phyloP scores from a whole-genome alignment of 2,113 vertebrate species.

The Hoplias malabaricus region DNA sequence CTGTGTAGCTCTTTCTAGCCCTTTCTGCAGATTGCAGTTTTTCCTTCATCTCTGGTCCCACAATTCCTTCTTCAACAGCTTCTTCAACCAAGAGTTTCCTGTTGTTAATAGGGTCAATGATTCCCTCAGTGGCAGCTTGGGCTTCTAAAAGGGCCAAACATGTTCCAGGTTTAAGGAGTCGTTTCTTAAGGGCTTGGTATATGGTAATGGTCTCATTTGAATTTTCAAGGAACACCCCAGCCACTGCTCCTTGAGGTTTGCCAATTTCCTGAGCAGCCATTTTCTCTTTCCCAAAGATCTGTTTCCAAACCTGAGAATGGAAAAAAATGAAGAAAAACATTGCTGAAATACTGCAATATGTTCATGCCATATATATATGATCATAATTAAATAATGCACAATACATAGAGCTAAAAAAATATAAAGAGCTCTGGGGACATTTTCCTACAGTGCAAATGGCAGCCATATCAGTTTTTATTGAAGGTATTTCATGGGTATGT shows the following conservation, averaged over 20 bases:
- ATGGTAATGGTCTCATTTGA: slow-evolving; percentile 85
- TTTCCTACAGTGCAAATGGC: background rate
- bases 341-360: no score
- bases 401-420: background rate
- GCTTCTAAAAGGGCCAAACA: slow-evolving; percentile 90
- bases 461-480: background rate
- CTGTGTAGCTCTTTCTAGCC: slow-evolving; percentile 82
- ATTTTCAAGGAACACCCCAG: slow-evolving; percentile 84
- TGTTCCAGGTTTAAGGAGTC: slow-evolving; percentile 84
- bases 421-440: background rate
- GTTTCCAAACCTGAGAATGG: background rate
- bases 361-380: background rate
- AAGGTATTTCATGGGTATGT: background rate
- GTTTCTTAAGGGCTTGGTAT: slow-evolving; percentile 92
- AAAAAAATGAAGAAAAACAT: background rate
- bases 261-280: background rate
- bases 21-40: slow-evolving; percentile 86
- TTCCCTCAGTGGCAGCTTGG: slow-evolving; percentile 86
- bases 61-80: slow-evolving; percentile 81
- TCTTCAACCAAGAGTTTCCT: slow-evolving; percentile 81
- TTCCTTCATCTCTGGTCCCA: slow-evolving; percentile 87
- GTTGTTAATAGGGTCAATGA: slow-evolving; percentile 86
- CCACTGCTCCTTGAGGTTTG: slow-evolving; percentile 65
- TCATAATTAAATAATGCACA: background rate
- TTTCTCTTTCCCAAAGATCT: slow-evolving; percentile 1